phyloP scores from a whole-genome alignment of 1,140 invertebrate species.

The Solenopsis invicta region DNA sequence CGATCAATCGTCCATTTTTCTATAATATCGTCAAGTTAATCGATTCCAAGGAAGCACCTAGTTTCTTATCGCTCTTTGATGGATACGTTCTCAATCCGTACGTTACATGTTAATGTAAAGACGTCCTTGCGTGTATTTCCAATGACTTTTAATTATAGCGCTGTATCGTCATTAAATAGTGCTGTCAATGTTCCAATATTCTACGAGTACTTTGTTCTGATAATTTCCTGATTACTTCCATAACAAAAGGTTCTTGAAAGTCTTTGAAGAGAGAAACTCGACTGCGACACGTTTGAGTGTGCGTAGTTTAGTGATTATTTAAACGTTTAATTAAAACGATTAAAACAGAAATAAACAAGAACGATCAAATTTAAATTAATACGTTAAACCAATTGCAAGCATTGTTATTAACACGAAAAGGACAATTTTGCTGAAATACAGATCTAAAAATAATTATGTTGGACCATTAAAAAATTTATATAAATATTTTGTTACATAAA shows the following conservation, averaged over 20 bases:
- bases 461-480: no score
- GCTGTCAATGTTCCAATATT: background rate
- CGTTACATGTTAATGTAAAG: conserved; percentile 24
- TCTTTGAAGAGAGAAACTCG: background rate
- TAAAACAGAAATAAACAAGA: background rate
- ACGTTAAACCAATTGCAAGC: background rate
- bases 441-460: no score
- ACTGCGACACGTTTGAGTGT: background rate
- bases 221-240: background rate
- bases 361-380: background rate
- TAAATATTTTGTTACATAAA: no score
- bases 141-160: background rate
- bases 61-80: conserved; percentile 1
- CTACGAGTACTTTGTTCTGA: background rate
- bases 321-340: background rate
- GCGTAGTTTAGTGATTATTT: background rate
- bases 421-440: no score
- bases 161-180: background rate
- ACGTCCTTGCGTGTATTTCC: background rate
- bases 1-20: conserved; percentile 66
- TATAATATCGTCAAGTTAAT: conserved; percentile 55
- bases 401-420: background rate
- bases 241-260: background rate
- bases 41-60: background rate
- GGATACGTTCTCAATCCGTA: conserved; percentile 4